Conservation (phyloP, 2,797 vertebrate genomes). For the Erethizon dorsatum region DNA sequence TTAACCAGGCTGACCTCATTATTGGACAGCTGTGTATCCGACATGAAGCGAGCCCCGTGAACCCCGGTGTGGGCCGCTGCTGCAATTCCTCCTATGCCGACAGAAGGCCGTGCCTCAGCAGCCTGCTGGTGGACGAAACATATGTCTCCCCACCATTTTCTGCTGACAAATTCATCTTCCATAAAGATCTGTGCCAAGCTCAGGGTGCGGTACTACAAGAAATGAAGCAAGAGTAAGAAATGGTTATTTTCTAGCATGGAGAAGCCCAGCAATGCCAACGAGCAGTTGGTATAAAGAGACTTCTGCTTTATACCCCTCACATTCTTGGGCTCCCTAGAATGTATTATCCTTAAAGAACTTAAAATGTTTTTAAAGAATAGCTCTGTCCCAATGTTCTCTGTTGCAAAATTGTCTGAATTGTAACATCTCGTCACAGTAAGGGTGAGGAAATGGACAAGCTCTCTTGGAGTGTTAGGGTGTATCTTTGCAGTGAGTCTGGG, state of each 20-base stretch:
- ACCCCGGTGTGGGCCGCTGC: conserved; percentile 75
- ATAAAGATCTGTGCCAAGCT: conserved; percentile 79
- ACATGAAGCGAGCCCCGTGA: conserved; percentile 70
- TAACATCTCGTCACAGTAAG: not conserved
- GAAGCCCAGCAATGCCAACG: not conserved
- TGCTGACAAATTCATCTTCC: conserved; percentile 80
- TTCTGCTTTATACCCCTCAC: not conserved
- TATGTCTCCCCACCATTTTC: conserved; percentile 78
- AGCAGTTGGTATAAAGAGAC: not conserved
- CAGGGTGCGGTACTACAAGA: conserved; percentile 73
- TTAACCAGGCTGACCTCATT: conserved; percentile 79
- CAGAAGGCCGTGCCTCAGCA: conserved; percentile 80
- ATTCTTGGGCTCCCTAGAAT: not conserved
- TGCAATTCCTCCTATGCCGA: conserved; percentile 79
- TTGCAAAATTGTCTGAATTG: conserved; percentile 15
- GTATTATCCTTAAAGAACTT: not conserved
- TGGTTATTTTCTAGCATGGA: not conserved
- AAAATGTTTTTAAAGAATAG: not conserved
- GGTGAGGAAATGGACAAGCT: not conserved
- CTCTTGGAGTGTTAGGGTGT: not conserved
- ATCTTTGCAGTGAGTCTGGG: not conserved
- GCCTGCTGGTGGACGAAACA: conserved; percentile 76
- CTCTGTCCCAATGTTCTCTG: not conserved
- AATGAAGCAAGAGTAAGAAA: conserved; percentile 84
- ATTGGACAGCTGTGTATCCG: conserved; percentile 79